phyloP scores from a whole-genome alignment of 2,888 invertebrate genomes.

The Mechanitis mazaeus region DNA sequence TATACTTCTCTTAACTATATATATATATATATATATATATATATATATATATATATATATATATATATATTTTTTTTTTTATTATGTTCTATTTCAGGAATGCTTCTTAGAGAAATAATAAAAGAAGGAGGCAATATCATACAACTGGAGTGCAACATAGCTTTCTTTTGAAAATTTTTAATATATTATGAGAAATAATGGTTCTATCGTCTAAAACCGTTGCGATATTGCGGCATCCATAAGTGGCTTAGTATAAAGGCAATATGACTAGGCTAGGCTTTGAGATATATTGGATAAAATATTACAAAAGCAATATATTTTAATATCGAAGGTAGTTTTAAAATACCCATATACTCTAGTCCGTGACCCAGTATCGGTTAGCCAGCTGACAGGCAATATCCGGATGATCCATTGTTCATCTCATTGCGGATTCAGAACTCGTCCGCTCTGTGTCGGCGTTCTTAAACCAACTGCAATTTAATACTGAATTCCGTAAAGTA shows the following conservation, averaged over 20 bases:
- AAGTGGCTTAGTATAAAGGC: background rate
- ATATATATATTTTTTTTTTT: too few relatives aligned
- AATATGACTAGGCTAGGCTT: background rate
- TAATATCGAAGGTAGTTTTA: constrained; percentile 2
- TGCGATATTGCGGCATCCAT: background rate
- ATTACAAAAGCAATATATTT: constrained; percentile 4
- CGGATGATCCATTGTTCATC: constrained; percentile 72
- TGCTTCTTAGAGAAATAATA: too few relatives aligned
- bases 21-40: too few relatives aligned
- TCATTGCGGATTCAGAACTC: constrained; percentile 66
- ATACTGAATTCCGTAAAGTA: background rate
- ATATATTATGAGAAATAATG: too few relatives aligned
- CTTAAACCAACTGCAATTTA: constrained; percentile 5
- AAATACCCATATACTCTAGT: background rate
- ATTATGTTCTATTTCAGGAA: too few relatives aligned
- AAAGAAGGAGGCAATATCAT: too few relatives aligned
- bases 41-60: too few relatives aligned
- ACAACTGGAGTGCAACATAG: too few relatives aligned
- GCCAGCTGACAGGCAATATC: constrained; percentile 71
- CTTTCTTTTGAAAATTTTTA: too few relatives aligned
- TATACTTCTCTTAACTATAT: too few relatives aligned
- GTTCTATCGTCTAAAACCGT: too few relatives aligned
- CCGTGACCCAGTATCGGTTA: constrained; percentile 31
- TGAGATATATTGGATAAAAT: background rate
- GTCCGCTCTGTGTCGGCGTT: constrained; percentile 6